Conservation (phyloP, 2,888 invertebrate species). For the Dryococelus australis region DNA sequence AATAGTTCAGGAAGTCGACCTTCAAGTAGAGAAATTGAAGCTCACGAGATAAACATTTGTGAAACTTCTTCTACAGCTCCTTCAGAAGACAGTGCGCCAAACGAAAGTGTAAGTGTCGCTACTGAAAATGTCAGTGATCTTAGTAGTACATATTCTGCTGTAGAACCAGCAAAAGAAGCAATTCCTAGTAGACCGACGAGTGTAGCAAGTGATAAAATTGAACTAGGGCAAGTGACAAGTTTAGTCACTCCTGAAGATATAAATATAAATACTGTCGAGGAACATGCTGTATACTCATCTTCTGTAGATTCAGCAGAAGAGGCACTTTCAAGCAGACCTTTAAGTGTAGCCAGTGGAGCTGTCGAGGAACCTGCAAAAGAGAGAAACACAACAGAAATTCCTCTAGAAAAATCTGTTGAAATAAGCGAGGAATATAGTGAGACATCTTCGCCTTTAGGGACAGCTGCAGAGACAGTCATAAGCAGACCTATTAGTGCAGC, state of each 20-base stretch:
- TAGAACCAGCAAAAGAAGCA: not conserved
- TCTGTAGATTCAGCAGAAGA: not conserved
- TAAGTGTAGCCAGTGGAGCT: not conserved
- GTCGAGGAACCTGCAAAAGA: not conserved
- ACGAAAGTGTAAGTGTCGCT: not conserved
- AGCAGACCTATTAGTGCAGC: not conserved
- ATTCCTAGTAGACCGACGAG: not conserved
- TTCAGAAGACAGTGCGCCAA: not conserved
- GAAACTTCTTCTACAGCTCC: not conserved
- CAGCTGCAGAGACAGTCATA: not conserved
- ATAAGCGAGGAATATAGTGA: not conserved
- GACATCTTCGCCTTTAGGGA: not conserved
- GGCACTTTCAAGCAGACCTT: not conserved
- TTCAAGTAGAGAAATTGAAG: too few relatives aligned
- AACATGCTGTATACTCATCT: not conserved
- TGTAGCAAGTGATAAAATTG: not conserved
- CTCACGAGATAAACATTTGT: too few relatives aligned
- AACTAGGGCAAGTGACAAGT: not conserved
- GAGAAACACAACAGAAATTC: not conserved
- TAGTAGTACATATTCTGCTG: not conserved
- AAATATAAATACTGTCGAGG: not conserved
- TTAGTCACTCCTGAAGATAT: not conserved
- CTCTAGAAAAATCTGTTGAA: not conserved
- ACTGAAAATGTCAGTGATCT: not conserved
- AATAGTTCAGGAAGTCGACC: too few relatives aligned